Evolutionary conservation across 2,113 vertebrate genomes (phyloP), one percentile per base, ranked within the genome.

Genomic region (Grallaria varia): DNA sequence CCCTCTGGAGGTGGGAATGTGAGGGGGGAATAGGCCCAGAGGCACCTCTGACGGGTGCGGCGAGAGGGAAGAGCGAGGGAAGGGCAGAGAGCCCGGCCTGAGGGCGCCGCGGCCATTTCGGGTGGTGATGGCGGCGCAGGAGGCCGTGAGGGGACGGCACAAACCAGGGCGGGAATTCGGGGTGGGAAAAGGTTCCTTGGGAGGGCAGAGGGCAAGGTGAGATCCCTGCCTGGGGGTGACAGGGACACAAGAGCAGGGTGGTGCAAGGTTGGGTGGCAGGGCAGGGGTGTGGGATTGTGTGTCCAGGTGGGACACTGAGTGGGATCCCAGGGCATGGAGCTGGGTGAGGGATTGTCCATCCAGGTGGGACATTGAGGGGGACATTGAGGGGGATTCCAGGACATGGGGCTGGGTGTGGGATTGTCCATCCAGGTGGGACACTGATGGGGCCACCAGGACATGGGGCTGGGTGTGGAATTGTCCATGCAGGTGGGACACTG

Each of bases 11-110:
- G 14, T 7, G 17, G 42, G 50, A 39, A 40, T 7, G 4, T 4
- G 24, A 2, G 14, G 14, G 3, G 23, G 35, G 7, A 42, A 42
- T 3, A 11, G 0, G 8, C 8, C 7, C 3, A 17, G 2, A 6
- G 49, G 7, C 19, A 14, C 10, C 15, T 47, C 73, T 28, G 83
- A 10, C 0, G 3, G 3, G 13, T 21, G 3, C 10, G 9, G 21
- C 47, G 3, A 14, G 62, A 47, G 39, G 45, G n/a, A 59, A n/a
- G 27, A 63, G 21, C 24, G 24, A 63, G 13, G 56, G 24, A 55
- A 55, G 19, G 1, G n/a, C 31, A 18, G n/a, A 75, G 24, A 25
- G 2, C 3, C 5, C 1, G 0, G 11, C 84, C 78, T 83, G 83
- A 88, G 62, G 8, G 73, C 17, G 60, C 92, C 5, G 20, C 60